Evolutionary conservation across 2,888 invertebrate species (phyloP), one percentile per base, ranked within the genome.

Genomic region (Nematopogon swammerdamellus): DNA sequence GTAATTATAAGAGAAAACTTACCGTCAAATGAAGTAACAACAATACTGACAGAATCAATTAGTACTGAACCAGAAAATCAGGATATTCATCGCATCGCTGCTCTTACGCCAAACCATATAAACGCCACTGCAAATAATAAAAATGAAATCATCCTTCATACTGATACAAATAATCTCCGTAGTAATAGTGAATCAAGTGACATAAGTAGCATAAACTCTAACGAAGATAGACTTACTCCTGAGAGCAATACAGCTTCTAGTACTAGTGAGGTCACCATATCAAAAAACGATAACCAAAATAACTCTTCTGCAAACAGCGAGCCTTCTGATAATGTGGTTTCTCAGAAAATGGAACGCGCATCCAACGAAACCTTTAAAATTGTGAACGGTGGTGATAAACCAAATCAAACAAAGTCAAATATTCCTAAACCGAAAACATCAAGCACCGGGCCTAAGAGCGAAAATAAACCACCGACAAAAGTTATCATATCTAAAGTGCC

Each of bases 401-500:
- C 25, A 25, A 25, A 25, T 25, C 25, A 25, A 43, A 19, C 11
- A 19, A 77, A 72, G 59, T 79, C 79, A 10, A 75, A 66, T 56
- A 79, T 79, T 57, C 79, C 79, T 45, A 76, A 77, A 60, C 64
- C 68, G 11, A 44, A 44, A 43, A 4, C 43, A 14, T 36, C 36
- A 36, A 36, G 60, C 76, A n/a, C n/a, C n/a, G n/a, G n/a, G n/a
- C n/a, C n/a, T n/a, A 14, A 75, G 65, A 63, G 55, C 62, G 45
- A 74, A 70, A 60, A 55, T 52, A 80, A 72, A 63, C 61, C 59
- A 46, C 52, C 62, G 29, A 62, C 70, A 16, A 79, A 75, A 63
- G 55, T 71, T 25, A 59, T 70, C 25, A 60, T 63, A 19, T 76
- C 80, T 11, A 80, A 76, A 60, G 72, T 76, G 4, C 77, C 80